Evolutionary conservation across 2,888 invertebrate species (phyloP).

Genomic region (Selenia dentaria): DNA sequence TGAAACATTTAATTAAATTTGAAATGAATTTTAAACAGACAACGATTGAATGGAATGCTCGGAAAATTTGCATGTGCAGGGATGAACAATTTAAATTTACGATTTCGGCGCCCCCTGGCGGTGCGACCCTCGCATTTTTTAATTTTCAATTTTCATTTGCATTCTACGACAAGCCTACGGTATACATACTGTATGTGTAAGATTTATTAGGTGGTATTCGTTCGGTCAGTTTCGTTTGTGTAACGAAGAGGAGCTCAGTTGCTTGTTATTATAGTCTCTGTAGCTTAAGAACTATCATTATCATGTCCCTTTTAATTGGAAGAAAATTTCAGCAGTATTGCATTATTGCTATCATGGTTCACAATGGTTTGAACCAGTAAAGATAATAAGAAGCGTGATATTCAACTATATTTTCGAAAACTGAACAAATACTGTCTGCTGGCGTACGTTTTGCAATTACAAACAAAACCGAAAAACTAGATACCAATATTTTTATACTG

Average conservation of each 20-base stretch:
- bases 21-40: slow-evolving; percentile 39
- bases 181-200: slow-evolving; percentile 22
- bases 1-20: slow-evolving; percentile 33
- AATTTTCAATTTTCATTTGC: slow-evolving; percentile 83
- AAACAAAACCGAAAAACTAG: no score
- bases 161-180: slow-evolving; percentile 51
- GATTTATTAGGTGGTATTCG: slow-evolving; percentile 38
- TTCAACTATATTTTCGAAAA: no score
- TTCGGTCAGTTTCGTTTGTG: slow-evolving; percentile 1
- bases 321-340: background rate
- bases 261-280: slow-evolving; percentile 21
- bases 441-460: no score
- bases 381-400: no score
- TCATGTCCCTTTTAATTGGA: slow-evolving; percentile 7
- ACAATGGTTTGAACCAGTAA: no score
- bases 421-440: no score
- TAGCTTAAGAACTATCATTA: slow-evolving; percentile 31
- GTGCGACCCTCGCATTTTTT: slow-evolving; percentile 78
- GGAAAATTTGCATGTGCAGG: slow-evolving; percentile 79
- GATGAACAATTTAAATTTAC: slow-evolving; percentile 84
- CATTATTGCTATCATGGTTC: no score
- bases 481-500: no score
- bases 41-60: slow-evolving; percentile 69
- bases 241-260: slow-evolving; percentile 1
- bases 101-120: slow-evolving; percentile 71